Evolutionary conservation across 2,888 invertebrate species (phyloP).

Genomic region (Diabrotica balteata): DNA sequence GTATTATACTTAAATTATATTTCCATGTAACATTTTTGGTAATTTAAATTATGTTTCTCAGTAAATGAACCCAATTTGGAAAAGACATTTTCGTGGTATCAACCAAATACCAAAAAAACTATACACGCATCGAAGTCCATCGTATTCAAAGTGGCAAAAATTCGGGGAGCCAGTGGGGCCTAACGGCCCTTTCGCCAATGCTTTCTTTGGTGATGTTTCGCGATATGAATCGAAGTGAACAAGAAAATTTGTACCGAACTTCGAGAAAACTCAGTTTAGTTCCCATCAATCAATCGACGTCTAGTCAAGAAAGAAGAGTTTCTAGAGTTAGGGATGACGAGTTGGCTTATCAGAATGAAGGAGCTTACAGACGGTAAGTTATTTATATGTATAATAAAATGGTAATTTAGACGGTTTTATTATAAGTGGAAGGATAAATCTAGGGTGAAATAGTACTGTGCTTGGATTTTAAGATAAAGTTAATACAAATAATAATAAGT

Average conservation of each 20-base stretch:
- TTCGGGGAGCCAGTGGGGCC: constrained; percentile 37
- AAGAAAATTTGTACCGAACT: constrained; percentile 69
- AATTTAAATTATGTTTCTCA: no score
- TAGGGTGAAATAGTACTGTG: no score
- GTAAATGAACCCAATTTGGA: no score
- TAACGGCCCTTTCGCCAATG: constrained; percentile 53
- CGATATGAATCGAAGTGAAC: constrained; percentile 70
- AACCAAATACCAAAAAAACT: not conserved
- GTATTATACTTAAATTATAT: no score
- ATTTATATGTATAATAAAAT: not conserved
- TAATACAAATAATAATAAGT: no score
- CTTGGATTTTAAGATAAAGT: no score
- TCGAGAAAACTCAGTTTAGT: constrained; percentile 66
- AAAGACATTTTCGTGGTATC: no score
- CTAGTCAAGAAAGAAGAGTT: constrained; percentile 34
- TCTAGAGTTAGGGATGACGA: constrained; percentile 26
- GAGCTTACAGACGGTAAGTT: constrained; percentile 30
- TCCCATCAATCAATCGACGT: constrained; percentile 44
- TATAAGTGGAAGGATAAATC: no score
- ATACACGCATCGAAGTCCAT: constrained; percentile 11
- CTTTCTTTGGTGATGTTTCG: constrained; percentile 61
- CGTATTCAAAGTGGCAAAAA: constrained; percentile 13
- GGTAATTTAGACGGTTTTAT: no score
- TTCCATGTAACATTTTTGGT: no score
- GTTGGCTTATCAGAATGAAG: constrained; percentile 21